A percentile compares a stretch with the other conserved stretches of the same genome.
phyloP scores from a whole-genome alignment of 2,113 vertebrate genomes.

The Bufo bufo region DNA sequence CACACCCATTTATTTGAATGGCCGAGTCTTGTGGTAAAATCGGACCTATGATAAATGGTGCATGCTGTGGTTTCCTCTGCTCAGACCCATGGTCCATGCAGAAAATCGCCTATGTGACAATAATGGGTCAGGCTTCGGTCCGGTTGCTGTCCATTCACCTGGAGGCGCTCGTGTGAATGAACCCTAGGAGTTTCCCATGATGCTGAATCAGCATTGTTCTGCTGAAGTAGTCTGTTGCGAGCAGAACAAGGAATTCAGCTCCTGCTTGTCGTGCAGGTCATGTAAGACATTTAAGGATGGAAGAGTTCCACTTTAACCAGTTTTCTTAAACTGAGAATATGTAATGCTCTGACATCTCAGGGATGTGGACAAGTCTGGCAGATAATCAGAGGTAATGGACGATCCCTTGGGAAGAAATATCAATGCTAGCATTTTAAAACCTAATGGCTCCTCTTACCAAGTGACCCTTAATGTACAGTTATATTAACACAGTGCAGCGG shows the following conservation, averaged over 20 bases:
- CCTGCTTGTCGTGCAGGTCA: not conserved
- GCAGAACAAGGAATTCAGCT: not conserved
- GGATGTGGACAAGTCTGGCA: constrained; percentile 1
- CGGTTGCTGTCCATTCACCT: too few relatives aligned
- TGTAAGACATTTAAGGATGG: not conserved
- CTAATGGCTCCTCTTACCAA: constrained; percentile 9
- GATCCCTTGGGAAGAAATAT: not conserved
- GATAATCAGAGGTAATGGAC: not conserved
- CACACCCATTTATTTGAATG: too few relatives aligned
- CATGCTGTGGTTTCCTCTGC: too few relatives aligned
- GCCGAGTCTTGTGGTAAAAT: too few relatives aligned
- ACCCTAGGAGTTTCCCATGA: too few relatives aligned
- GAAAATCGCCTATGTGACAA: too few relatives aligned
- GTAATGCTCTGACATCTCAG: not conserved
- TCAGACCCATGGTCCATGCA: too few relatives aligned
- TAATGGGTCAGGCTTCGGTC: too few relatives aligned
- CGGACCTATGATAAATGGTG: too few relatives aligned
- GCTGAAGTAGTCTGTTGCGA: too few relatives aligned
- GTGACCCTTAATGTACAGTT: not conserved
- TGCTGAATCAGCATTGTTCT: too few relatives aligned
- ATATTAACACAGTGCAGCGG: not conserved
- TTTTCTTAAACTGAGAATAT: not conserved
- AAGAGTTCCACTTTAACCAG: not conserved
- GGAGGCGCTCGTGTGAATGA: too few relatives aligned
- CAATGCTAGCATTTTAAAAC: not conserved